phyloP scores from a whole-genome alignment of 2,797 vertebrate species.

The Danio aesculapii region DNA sequence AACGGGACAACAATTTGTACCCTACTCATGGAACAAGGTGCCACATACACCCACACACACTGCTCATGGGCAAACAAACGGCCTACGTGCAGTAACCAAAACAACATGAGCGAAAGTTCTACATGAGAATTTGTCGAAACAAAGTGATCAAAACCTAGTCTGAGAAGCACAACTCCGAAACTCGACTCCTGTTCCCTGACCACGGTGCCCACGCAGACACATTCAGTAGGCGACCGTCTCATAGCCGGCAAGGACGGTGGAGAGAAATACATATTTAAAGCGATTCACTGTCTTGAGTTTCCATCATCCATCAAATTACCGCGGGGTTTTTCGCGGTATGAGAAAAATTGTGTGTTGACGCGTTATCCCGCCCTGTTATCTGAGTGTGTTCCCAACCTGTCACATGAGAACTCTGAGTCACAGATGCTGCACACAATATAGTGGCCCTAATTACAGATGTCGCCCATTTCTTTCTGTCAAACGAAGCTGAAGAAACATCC shows the following conservation, averaged over 20 bases:
- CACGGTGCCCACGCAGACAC: background rate
- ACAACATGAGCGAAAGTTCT: background rate
- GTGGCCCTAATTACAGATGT: constrained; percentile 52
- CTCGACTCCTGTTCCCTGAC: constrained; percentile 7
- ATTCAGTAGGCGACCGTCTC: constrained; percentile 12
- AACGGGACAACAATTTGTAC: background rate
- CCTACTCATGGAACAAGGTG: background rate
- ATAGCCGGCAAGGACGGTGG: background rate
- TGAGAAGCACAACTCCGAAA: constrained; percentile 28
- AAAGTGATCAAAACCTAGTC: constrained; percentile 20
- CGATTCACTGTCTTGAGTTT: constrained; percentile 28
- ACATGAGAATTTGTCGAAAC: constrained; percentile 15
- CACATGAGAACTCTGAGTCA: constrained; percentile 42
- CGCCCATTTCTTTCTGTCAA: constrained; percentile 46
- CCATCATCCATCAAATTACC: constrained; percentile 39
- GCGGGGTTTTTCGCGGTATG: constrained; percentile 1
- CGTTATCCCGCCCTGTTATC: constrained; percentile 28
- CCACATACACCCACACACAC: background rate
- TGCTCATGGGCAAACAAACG: background rate
- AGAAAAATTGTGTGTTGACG: constrained; percentile 36
- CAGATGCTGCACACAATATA: constrained; percentile 41
- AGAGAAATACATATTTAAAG: constrained; percentile 42
- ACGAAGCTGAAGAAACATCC: constrained; percentile 20
- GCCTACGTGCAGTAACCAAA: constrained; percentile 4
- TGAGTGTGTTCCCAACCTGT: constrained; percentile 41